Base-by-base conservation (phyloP, 2,113 vertebrate species). In the Nannobrachium achirus region DNA sequence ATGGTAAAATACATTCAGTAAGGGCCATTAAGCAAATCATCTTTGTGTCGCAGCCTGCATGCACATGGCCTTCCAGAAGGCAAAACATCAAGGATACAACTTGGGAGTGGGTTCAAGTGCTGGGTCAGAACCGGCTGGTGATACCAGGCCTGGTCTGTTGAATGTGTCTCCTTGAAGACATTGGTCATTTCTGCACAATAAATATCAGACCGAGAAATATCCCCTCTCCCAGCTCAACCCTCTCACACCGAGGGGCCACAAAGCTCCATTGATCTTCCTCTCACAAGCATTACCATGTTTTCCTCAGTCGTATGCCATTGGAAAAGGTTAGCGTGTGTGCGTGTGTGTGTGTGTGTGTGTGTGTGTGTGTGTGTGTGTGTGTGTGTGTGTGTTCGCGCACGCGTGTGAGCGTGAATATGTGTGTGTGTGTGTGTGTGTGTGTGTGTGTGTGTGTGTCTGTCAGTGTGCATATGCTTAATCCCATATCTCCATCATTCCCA, bases 401-500 rank as follows among this genome's bases (percentile, higher is more conserved):
- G 49, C 4, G 49, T 16, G 49, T 51, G 49, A 45, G 39, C 56
- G 41, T 33, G 11, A 4, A 18, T 16, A 4, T 56, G 53, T 14
- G 50, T 40, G 8, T 15, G 8, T 57, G 53, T 5, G 7, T 57
- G 11, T 20, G 19, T 48, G 59, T 63, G 18, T 51, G 61, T 11
- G 33, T 63, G 8, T 14, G 8, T 52, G 25, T n/a, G 20, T 2
- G 33, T 51, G 25, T 40, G 45, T 50, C 2, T 50, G 33, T 8
- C 9, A 11, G 40, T 40, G n/a, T 19, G 7, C 62, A 78, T 81
- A 79, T 80, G 68, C 73, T 76, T 77, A 69, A 65, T 68, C 73
- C 71, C 75, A 73, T 87, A 88, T 91, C 88, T 88, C 86, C 81
- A 89, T 90, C 89, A 88, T 84, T 77, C 78, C 86, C 62, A 88